Evolutionary conservation across 2,888 invertebrate genomes (phyloP), one percentile per base, ranked within the genome.

Genomic region (Harmothoe impar): DNA sequence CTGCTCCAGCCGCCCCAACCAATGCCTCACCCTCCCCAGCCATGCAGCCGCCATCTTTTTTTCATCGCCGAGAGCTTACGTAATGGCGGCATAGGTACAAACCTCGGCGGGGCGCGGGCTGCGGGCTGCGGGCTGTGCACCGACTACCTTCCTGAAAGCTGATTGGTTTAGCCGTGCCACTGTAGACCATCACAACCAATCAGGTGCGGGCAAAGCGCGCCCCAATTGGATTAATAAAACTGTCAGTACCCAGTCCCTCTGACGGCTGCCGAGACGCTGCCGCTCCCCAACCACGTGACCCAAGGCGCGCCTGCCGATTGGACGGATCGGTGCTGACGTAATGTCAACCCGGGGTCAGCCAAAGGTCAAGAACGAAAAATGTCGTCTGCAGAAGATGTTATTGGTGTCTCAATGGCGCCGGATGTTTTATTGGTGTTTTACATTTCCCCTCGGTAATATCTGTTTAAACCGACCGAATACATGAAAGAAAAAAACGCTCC

Each of bases 121-220:
- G 3, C 29, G 31, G n/a, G n/a, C n/a, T n/a, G 25, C 77, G 5
- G 25, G 31, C 77, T 77, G 3, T 5, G 31, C 77, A 31, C 77
- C 77, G 29, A 31, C 77, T 77, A 56, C 54, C 54, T 23, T 29
- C 7, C 86, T 54, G 17, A 12, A 56, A 29, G 52, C 86, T 86
- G 86, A 86, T 86, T 86, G 31, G 86, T 51, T 86, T 86, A 86
- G 52, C 86, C 29, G 17, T 54, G 33, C 25, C 29, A 54, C 86
- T 86, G 86, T 86, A 31, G 54, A 86, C 25, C 86, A 86, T 86
- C 86, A 86, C 86, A 86, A 29, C 86, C 86, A 86, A 86, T 86
- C 86, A 86, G 86, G 15, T 23, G 25, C 86, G 15, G 52, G 86
- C 54, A 84, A 52, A 52, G 56, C 86, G 52, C 15, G 86, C 86